Base-by-base conservation (phyloP, 35 echinoderm and acorn worm species). In the Ophioderma brevispina region DNA sequence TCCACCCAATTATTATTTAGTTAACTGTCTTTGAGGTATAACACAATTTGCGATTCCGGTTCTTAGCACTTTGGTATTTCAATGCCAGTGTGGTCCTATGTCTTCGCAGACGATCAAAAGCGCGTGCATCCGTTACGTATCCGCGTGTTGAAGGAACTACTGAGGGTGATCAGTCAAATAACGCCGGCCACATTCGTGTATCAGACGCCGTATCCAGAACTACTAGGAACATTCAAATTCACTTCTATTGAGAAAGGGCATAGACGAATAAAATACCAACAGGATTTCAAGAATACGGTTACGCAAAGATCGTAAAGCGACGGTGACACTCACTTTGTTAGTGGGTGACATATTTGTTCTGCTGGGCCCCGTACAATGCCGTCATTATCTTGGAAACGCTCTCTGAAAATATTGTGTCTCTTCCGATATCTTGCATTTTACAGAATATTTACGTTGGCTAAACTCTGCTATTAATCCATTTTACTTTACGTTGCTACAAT, bases 1-100 rank as follows among this genome's bases (percentile, higher is more conserved):
- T 28, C 36, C 30, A 13, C 36, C 78, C 31, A 13, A 36, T 0
- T 78, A 82, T n/a, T 18, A 63, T 49, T 82, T 25, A 6, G 21
- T 55, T 5, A 32, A 89, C 46, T 1, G 1, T 85, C 41, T 36
- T 40, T 19, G 13, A 35, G 42, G 30, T 31, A 30, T 79, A 18
- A 50, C 81, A 17, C n/a, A 25, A 0, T 85, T 89, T 33, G 31
- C 79, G 14, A 85, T 94, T 37, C 50, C 88, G 33, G 76, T n/a
- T 85, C 35, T 19, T 40, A 1, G 77, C 13, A 31, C 35, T 87
- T 19, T 42, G 46, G 37, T 23, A 56, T 31, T 50, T 92, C 37
- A 92, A 87, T 31, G 25, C 79, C 64, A 75, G 63, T 14, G 75
- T 85, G n/a, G 13, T 87, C 52, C 21, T 40, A 37, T 19, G 78